Evolutionary conservation across 2,888 invertebrate genomes (phyloP), one percentile per base, ranked within the genome.

Genomic region (Beris chalybata): DNA sequence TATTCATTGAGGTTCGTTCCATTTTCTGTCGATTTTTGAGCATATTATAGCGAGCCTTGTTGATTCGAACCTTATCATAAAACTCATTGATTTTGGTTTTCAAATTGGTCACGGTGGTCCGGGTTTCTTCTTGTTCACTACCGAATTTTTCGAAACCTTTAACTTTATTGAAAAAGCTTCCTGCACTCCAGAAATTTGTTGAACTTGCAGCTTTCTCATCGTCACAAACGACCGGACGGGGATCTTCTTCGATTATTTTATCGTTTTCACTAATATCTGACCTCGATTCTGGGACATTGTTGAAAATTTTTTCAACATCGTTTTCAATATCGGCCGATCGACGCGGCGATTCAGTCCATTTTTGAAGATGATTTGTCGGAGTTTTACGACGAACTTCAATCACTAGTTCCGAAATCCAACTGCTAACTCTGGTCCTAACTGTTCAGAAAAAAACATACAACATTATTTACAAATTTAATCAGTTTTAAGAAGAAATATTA

Each of bases 371-470:
- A 32, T 52, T 50, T 7, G 11, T 50, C 9, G 71, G 63, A 29
- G 38, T 65, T 64, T 71, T 72, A 13, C 69, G 68, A 43, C 70
- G 68, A 65, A 72, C 71, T 56, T 71, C 72, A 65, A 68, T 69
- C 43, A 71, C 68, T 58, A 72, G 58, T 38, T 68, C 69, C 1
- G 68, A 50, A 7, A 72, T 55, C 71, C 71, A 72, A 58, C 66
- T 58, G 38, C 71, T 69, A n/a, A 71, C 70, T 59, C 67, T 67
- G 7, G 53, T 65, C 54, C 69, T 64, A 57, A 70, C 70, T 72
- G 45, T 22, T 13, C 6, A 12, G 6, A 7, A 64, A 54, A 2
- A 55, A 43, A 30, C 15, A 15, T 3, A 32, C n/a, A 48, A 6
- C 47, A 53, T 53, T 31, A 31, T 6, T 30, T 53, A 4, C 2